phyloP scores from a whole-genome alignment of 2,797 vertebrate species.

The Chaunax sp. region DNA sequence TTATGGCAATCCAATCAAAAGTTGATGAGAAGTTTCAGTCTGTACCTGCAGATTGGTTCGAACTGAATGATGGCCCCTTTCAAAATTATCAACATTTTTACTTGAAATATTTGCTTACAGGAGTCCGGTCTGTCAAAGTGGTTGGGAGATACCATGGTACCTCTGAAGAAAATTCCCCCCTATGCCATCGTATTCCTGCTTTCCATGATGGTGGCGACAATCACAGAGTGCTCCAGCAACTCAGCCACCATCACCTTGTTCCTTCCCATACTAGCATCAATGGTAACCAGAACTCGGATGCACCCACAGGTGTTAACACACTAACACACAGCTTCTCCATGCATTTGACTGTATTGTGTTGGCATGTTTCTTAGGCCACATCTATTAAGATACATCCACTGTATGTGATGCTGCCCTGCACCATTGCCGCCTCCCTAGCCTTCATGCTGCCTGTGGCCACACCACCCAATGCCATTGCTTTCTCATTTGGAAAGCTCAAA shows the following conservation, averaged over 20 bases:
- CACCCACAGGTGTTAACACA: not conserved
- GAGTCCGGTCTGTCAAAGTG: conserved; percentile 86
- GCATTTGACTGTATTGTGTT: not conserved
- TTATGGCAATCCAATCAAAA: no score
- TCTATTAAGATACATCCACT: conserved; percentile 91
- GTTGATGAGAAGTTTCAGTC: no score
- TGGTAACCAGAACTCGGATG: conserved; percentile 80
- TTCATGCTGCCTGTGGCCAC: conserved; percentile 98
- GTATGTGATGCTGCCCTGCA: conserved; percentile 92
- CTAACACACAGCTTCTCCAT: not conserved
- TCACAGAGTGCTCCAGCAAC: conserved; percentile 96
- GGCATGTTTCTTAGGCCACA: conserved; percentile 78
- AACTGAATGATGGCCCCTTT: not conserved
- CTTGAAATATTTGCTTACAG: conserved; percentile 67
- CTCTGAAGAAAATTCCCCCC: conserved; percentile 84
- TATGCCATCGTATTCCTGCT: conserved; percentile 85
- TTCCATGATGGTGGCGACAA: conserved; percentile 85
- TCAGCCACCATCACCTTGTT: conserved; percentile 94
- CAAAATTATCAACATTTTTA: not conserved
- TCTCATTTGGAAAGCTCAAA: conserved; percentile 91
- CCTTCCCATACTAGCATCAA: conserved; percentile 91
- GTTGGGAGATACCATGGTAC: conserved; percentile 87
- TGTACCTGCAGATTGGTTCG: no score
- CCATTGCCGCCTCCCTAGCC: conserved; percentile 89
- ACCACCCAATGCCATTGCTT: conserved; percentile 93